phyloP scores from a whole-genome alignment of 2,797 vertebrate species.

The Labeo calbasu region DNA sequence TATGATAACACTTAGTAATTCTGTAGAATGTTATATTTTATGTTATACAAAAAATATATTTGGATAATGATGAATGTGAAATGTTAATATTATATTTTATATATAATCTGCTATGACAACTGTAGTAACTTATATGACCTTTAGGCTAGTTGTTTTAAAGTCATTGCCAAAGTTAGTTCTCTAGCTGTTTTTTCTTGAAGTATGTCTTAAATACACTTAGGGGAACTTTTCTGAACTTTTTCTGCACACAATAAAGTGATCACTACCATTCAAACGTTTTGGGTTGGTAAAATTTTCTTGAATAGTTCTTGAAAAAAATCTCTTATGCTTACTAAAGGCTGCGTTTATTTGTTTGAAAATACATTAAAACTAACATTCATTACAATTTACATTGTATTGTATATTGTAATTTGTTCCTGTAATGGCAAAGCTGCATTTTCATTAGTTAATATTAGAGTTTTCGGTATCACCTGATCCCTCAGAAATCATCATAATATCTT shows the following conservation, averaged over 20 bases:
- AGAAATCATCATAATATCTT: neutral
- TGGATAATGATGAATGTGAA: neutral
- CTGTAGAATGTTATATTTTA: too few relatives aligned
- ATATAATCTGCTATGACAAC: neutral
- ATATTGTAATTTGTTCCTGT: neutral
- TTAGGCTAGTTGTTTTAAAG: neutral
- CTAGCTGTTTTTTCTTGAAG: neutral
- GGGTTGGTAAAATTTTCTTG: too few relatives aligned
- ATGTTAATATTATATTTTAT: neutral
- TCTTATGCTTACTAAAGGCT: too few relatives aligned
- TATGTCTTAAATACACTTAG: neutral
- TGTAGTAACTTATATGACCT: neutral
- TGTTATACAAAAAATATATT: too few relatives aligned
- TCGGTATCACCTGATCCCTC: neutral
- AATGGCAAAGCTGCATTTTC: neutral
- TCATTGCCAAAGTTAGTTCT: conserved; percentile 2
- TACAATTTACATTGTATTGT: neutral
- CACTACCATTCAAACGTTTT: neutral
- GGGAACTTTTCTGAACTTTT: neutral
- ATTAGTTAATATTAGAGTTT: neutral
- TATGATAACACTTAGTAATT: too few relatives aligned
- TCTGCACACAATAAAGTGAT: neutral
- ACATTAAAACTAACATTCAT: neutral
- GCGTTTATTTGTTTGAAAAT: too few relatives aligned
- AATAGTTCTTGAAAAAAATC: too few relatives aligned